Conservation (phyloP, 2,113 vertebrate genomes). For the Cavia porcellus region DNA sequence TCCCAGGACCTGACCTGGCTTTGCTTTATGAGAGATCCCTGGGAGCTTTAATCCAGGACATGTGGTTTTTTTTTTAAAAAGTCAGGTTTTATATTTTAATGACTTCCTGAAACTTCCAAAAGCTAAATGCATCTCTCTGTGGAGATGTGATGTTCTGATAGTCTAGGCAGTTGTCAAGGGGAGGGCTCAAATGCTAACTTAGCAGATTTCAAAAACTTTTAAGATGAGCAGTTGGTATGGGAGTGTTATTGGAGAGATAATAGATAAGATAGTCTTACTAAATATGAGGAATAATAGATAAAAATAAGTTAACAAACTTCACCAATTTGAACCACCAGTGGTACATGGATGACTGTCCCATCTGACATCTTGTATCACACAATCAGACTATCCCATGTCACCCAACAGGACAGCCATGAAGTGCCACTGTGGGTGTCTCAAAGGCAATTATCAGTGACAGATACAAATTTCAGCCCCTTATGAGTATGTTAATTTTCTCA, state of each 20-base stretch:
- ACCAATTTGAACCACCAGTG: background rate
- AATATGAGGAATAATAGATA: too few relatives aligned
- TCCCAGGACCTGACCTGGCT: conserved; percentile 50
- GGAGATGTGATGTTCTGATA: background rate
- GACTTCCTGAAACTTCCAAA: conserved; percentile 29
- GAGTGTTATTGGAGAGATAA: background rate
- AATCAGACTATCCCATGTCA: background rate
- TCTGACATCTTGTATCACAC: background rate
- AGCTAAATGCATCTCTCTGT: conserved; percentile 46
- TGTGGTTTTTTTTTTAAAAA: conserved; percentile 13
- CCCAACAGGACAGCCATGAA: background rate
- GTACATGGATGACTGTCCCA: background rate
- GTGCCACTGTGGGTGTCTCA: background rate
- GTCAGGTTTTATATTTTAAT: conserved; percentile 69
- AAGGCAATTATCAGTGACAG: background rate
- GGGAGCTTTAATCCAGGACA: conserved; percentile 55
- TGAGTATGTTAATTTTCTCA: conserved; percentile 5
- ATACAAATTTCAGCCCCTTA: background rate
- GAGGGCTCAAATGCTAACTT: background rate
- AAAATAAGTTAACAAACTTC: background rate
- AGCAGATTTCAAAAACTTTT: background rate
- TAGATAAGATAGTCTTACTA: background rate
- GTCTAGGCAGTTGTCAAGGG: background rate
- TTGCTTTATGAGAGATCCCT: conserved; percentile 47
- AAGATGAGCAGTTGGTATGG: background rate